A percentile compares a stretch with the other conserved stretches of the same genome.
Conservation (phyloP, 1,140 invertebrate genomes). For the Drosophila quadrilineata region DNA sequence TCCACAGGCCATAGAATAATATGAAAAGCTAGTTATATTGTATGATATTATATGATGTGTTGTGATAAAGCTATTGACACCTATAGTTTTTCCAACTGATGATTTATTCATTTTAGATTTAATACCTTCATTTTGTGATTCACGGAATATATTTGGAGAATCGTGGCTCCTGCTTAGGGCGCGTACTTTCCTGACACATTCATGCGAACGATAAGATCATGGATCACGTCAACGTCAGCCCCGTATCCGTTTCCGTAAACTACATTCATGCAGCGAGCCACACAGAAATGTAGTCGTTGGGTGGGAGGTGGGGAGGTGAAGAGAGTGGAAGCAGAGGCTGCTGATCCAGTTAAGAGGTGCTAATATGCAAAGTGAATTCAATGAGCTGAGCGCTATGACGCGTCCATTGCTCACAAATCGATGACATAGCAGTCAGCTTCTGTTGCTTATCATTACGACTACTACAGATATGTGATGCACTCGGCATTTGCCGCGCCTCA, state of each 20-base stretch:
- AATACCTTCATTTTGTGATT: slow-evolving; percentile 41
- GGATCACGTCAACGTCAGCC: slow-evolving; percentile 32
- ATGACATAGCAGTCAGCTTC: too few species aligned
- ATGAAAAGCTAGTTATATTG: too few species aligned
- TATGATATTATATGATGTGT: too few species aligned
- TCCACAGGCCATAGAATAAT: neutral
- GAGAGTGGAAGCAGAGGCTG: neutral
- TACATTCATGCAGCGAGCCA: slow-evolving; percentile 3
- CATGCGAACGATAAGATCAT: slow-evolving; percentile 64
- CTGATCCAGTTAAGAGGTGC: slow-evolving; percentile 61
- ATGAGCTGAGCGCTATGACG: slow-evolving; percentile 45
- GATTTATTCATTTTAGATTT: slow-evolving; percentile 25
- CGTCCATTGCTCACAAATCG: slow-evolving; percentile 12
- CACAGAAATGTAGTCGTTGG: neutral
- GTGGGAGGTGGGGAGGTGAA: neutral
- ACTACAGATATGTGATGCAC: slow-evolving; percentile 52
- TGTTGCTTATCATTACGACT: slow-evolving; percentile 15
- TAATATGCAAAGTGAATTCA: slow-evolving; percentile 63
- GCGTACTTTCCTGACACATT: slow-evolving; percentile 68
- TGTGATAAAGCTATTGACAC: too few species aligned
- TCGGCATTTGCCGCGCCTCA: slow-evolving; percentile 20
- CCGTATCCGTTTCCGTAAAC: slow-evolving; percentile 62
- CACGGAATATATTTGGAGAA: slow-evolving; percentile 45
- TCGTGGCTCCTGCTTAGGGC: slow-evolving; percentile 32
- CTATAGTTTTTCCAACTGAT: slow-evolving; percentile 32